A percentile compares a stretch with the other conserved stretches of the same genome.
Conservation (phyloP, 2,888 invertebrate species). For the Spodoptera exigua region DNA sequence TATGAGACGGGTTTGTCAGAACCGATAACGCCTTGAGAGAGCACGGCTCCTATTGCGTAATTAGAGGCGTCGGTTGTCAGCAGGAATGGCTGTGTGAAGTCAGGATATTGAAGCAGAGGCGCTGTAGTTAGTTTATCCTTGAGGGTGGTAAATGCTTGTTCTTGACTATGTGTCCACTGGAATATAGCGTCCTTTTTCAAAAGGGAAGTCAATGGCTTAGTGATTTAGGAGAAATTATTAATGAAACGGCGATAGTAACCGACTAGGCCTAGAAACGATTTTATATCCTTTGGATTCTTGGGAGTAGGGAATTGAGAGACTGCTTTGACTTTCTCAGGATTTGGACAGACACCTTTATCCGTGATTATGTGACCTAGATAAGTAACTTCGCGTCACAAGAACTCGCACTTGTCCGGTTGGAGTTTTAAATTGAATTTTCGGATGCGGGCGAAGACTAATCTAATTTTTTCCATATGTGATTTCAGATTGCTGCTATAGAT, state of each 20-base stretch:
- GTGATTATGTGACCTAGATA: conserved; percentile 65
- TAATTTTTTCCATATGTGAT: conserved; percentile 1
- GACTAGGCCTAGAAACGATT: conserved; percentile 3
- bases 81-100: conserved; percentile 1
- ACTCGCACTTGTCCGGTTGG: conserved; percentile 50
- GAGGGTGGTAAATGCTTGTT: conserved; percentile 2
- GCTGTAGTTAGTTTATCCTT: conserved; percentile 4
- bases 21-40: conserved; percentile 11
- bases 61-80: conserved; percentile 15
- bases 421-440: conserved; percentile 37
- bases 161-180: conserved; percentile 7
- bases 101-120: conserved; percentile 12
- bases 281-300: not conserved
- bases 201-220: conserved; percentile 5
- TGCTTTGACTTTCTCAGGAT: conserved; percentile 16
- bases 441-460: conserved; percentile 7
- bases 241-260: conserved; percentile 1
- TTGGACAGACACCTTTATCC: conserved; percentile 50
- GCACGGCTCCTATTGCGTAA: not conserved
- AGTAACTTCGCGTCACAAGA: conserved; percentile 46
- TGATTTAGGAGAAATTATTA: not conserved
- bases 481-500: conserved; percentile 2
- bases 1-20: conserved; percentile 12
- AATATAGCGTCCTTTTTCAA: conserved; percentile 5
- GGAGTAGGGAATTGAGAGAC: conserved; percentile 10